A percentile compares a stretch with the other conserved stretches of the same genome.
These are phyloP conservation scores for Anarhynchus alexandrinus DNA, from an alignment of 2,113 vertebrate species.

Conservation along the genomic window DNA sequence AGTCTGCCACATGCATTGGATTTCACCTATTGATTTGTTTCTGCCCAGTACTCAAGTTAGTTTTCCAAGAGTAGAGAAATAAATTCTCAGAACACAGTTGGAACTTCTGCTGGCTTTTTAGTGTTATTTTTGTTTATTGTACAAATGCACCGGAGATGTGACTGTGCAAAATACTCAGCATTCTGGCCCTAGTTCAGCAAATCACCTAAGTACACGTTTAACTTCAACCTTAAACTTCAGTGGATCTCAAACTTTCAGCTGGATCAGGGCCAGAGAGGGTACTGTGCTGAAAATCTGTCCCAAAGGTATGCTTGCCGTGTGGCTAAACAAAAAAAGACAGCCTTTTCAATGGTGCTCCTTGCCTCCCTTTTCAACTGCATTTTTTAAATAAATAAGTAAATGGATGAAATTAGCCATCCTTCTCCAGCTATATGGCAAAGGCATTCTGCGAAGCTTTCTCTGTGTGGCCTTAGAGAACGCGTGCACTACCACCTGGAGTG, in stretches of 20 bases:
- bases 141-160: not conserved
- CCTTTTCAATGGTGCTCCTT: not conserved
- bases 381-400: not conserved
- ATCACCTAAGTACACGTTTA: not conserved
- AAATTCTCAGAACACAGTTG: not conserved
- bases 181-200: not conserved
- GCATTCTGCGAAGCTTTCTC: not conserved
- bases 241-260: too few relatives aligned
- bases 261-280: not conserved
- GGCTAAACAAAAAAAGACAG: not conserved
- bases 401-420: not conserved
- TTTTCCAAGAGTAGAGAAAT: not conserved
- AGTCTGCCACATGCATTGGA: not conserved
- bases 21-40: not conserved
- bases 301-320: not conserved
- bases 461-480: not conserved
- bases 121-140: not conserved
- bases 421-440: not conserved
- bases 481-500: too few relatives aligned
- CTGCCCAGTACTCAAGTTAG: not conserved
- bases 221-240: not conserved
- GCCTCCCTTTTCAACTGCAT: not conserved
- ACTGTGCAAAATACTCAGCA: not conserved
- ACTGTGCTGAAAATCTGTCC: not conserved
- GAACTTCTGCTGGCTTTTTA: not conserved